phyloP scores from a whole-genome alignment of 2,113 vertebrate species.

The Microtus richardsoni region DNA sequence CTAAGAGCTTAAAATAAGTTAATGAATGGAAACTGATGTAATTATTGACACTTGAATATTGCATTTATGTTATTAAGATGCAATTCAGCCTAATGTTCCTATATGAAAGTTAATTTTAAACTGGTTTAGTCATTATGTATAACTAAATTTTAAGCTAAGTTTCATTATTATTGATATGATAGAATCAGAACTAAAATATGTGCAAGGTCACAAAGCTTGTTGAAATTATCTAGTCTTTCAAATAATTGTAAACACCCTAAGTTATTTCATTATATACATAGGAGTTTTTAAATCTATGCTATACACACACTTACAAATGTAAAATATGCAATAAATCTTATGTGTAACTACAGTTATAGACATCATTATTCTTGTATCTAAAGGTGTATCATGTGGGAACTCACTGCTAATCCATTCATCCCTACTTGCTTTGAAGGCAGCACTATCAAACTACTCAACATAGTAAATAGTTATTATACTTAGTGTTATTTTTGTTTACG shows the following conservation, averaged over 20 bases:
- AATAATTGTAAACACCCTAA: not conserved
- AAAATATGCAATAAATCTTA: not conserved
- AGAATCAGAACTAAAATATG: not conserved
- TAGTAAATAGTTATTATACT: not conserved
- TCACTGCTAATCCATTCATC: not conserved
- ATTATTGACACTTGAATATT: not conserved
- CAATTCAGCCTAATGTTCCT: not conserved
- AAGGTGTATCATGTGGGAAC: not conserved
- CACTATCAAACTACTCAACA: not conserved
- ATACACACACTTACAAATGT: not conserved
- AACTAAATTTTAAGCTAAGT: not conserved
- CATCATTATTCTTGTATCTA: not conserved
- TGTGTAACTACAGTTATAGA: not conserved
- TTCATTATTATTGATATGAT: not conserved
- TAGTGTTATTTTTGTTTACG: not conserved
- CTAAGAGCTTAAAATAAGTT: not conserved
- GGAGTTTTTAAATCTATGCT: not conserved
- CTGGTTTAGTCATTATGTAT: not conserved
- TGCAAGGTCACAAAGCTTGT: not conserved
- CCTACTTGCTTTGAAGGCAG: not conserved
- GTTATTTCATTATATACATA: not conserved
- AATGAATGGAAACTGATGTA: not conserved
- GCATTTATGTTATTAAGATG: not conserved
- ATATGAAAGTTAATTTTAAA: not conserved
- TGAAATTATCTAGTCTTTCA: not conserved